A percentile compares a stretch with the other conserved stretches of the same genome.
Conservation (phyloP, 1,140 invertebrate genomes). For the Helicoverpa zea region DNA sequence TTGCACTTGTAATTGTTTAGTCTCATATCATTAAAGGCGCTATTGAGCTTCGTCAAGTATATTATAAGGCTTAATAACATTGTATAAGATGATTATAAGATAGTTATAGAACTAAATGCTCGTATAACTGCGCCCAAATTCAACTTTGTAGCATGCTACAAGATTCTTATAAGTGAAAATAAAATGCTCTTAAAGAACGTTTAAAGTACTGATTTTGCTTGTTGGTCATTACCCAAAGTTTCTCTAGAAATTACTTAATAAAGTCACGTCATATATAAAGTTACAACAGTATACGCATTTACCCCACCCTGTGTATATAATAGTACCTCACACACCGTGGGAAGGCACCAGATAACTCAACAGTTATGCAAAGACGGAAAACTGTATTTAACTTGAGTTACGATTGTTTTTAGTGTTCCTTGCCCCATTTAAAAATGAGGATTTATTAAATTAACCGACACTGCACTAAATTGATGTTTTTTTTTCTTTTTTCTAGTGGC, state of each 20-base stretch:
- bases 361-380: slow-evolving; percentile 82
- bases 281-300: background rate
- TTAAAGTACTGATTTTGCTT: no score
- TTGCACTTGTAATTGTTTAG: no score
- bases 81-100: no score
- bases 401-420: slow-evolving; percentile 64
- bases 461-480: background rate
- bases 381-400: slow-evolving; percentile 74
- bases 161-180: no score
- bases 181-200: no score
- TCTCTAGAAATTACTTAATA: background rate
- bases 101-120: no score
- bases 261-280: background rate
- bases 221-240: background rate
- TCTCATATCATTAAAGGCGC: no score
- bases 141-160: no score
- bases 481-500: background rate
- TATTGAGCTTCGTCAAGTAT: no score
- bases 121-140: no score
- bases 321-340: slow-evolving; percentile 61
- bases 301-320: slow-evolving; percentile 38
- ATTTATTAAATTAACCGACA: background rate
- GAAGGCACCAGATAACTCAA: slow-evolving; percentile 72
- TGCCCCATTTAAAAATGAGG: background rate
- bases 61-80: no score